A percentile compares a stretch with the other conserved stretches of the same genome.
These are phyloP conservation scores for Poeciliopsis infans DNA, from an alignment of 2,797 vertebrate species.

Conservation along the genomic window DNA sequence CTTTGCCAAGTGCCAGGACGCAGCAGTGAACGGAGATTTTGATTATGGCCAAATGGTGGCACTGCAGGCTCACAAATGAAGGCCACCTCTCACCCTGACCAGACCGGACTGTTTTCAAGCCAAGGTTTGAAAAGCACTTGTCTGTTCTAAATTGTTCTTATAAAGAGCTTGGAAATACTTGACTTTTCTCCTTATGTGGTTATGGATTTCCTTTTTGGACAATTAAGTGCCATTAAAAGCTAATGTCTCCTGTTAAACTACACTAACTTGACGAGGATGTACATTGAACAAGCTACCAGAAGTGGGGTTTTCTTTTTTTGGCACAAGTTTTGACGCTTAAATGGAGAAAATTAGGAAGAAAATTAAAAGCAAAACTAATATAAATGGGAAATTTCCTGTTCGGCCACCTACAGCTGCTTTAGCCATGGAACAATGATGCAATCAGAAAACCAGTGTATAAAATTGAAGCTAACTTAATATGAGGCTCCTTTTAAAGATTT, in stretches of 20 bases:
- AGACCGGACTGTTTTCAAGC: slow-evolving; percentile 75
- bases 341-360: slow-evolving; percentile 56
- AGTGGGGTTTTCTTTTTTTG: slow-evolving; percentile 45
- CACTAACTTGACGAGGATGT: slow-evolving; percentile 74
- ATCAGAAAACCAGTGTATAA: slow-evolving; percentile 12
- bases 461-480: not conserved
- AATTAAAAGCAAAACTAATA: slow-evolving; percentile 63
- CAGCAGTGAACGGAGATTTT: slow-evolving; percentile 21
- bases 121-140: slow-evolving; percentile 87
- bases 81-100: slow-evolving; percentile 19
- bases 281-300: slow-evolving; percentile 58
- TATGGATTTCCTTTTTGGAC: slow-evolving; percentile 85
- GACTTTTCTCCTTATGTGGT: slow-evolving; percentile 86
- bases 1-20: slow-evolving; percentile 4
- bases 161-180: slow-evolving; percentile 87
- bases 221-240: slow-evolving; percentile 86
- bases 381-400: slow-evolving; percentile 44
- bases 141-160: slow-evolving; percentile 86
- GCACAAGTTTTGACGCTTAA: slow-evolving; percentile 63
- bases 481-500: slow-evolving; percentile 1
- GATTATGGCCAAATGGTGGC: slow-evolving; percentile 78
- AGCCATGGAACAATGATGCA: slow-evolving; percentile 39
- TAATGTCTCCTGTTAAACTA: slow-evolving; percentile 81
- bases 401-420: slow-evolving; percentile 62
- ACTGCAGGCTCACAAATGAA: slow-evolving; percentile 80